Percentiles rank a stretch among this genome's conserved stretches.
Evolutionary conservation across 2,888 invertebrate genomes (phyloP).

Genomic region (Caenorhabditis sp.): DNA sequence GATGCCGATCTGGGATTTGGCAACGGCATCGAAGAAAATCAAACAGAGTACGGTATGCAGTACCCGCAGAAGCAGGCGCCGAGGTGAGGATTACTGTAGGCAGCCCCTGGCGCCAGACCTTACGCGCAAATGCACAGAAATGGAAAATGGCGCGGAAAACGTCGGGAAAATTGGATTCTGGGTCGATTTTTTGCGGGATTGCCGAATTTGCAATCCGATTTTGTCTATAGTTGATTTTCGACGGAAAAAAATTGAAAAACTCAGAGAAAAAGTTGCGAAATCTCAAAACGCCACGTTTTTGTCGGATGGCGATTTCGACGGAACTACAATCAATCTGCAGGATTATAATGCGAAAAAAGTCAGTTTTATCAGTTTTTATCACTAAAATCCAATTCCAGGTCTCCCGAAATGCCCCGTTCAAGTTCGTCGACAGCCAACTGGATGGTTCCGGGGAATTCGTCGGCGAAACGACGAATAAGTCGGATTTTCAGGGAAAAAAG

Average conservation of each 20-base stretch:
- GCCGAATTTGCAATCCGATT: no score
- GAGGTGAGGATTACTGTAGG: no score
- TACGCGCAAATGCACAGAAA: no score
- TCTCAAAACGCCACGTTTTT: conserved; percentile 43
- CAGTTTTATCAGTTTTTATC: no score
- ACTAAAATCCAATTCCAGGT: no score
- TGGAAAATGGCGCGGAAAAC: no score
- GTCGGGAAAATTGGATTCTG: no score
- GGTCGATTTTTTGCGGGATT: no score
- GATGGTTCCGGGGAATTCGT: conserved; percentile 54
- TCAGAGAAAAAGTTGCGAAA: conserved; percentile 26
- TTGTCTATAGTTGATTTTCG: no score
- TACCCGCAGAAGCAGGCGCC: conserved; percentile 61
- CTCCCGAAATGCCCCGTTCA: conserved; percentile 54
- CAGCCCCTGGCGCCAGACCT: no score
- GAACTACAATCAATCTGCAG: conserved; percentile 62
- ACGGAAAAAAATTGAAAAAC: no score
- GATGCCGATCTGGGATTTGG: conserved; percentile 66
- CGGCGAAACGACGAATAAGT: conserved; percentile 55
- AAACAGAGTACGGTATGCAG: conserved; percentile 66
- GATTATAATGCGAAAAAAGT: conserved; percentile 60
- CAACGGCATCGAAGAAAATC: conserved; percentile 68
- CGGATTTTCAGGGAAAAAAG: conserved; percentile 51
- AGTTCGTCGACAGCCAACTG: conserved; percentile 32
- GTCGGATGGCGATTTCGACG: conserved; percentile 64